phyloP scores from a whole-genome alignment of 1,140 invertebrate genomes.

The Rhagoletis zephyria region DNA sequence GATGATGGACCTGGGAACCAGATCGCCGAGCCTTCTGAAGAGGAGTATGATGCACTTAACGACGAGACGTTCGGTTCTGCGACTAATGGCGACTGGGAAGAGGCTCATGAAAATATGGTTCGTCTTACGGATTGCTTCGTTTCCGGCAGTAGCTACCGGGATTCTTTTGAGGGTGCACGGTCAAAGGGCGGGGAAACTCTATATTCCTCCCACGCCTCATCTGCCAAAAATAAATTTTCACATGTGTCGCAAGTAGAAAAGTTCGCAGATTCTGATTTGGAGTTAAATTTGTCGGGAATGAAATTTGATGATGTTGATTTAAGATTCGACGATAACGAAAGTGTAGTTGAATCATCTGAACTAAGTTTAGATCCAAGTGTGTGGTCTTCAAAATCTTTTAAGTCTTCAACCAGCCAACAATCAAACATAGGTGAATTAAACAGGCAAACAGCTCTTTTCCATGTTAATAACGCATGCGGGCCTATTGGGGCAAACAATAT shows the following conservation, averaged over 20 bases:
- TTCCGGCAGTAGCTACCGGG: not conserved
- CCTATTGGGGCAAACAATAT: not conserved
- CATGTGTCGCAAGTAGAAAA: slow-evolving; percentile 56
- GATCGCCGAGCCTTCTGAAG: slow-evolving; percentile 80
- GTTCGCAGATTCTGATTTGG: slow-evolving; percentile 66
- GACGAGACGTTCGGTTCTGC: slow-evolving; percentile 91
- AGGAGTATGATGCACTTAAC: slow-evolving; percentile 90
- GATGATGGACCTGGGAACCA: slow-evolving; percentile 78
- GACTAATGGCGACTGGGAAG: slow-evolving; percentile 81
- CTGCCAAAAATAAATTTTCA: not conserved
- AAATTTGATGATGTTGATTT: slow-evolving; percentile 76
- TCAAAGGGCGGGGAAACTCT: not conserved
- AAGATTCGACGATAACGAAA: slow-evolving; percentile 72
- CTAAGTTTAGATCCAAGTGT: slow-evolving; percentile 73
- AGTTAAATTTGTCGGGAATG: slow-evolving; percentile 76
- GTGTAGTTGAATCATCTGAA: slow-evolving; percentile 62
- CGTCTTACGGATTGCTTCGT: slow-evolving; percentile 61
- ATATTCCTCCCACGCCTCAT: not conserved
- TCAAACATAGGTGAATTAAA: not conserved
- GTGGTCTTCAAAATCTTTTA: slow-evolving; percentile 70
- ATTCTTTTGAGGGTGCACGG: slow-evolving; percentile 2
- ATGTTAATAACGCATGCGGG: not conserved
- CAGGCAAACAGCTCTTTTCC: not conserved
- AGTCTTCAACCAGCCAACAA: not conserved
- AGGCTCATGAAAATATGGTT: slow-evolving; percentile 71